These are phyloP conservation scores for Procambarus virginalis DNA, from an alignment of 1,140 invertebrate genomes.

Conservation along the genomic window DNA sequence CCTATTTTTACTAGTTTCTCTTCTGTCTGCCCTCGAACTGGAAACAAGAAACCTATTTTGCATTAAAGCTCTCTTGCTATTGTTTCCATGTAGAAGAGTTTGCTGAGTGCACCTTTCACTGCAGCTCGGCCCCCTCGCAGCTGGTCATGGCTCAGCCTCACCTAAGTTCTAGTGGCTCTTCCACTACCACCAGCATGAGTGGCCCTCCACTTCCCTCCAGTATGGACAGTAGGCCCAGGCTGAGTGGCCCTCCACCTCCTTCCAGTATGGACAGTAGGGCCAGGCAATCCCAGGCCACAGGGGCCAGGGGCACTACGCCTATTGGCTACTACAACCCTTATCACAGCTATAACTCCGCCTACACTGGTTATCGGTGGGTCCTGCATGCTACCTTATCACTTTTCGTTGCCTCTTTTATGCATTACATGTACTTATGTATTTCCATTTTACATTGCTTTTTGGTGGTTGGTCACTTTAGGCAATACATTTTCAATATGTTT, in stretches of 20 bases:
- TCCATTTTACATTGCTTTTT: not conserved
- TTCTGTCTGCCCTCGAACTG: too few relatives aligned
- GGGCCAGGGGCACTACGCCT: conserved; percentile 37
- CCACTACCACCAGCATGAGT: not conserved
- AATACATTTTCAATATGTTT: not conserved
- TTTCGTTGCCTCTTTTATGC: not conserved
- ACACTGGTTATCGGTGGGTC: conserved; percentile 53
- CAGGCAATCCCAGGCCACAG: not conserved
- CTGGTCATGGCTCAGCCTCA: conserved; percentile 19
- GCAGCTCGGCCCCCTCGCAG: conserved; percentile 25
- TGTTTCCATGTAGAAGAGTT: not conserved
- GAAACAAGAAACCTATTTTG: too few relatives aligned
- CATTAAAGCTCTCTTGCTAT: too few relatives aligned
- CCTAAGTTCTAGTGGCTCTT: conserved; percentile 6
- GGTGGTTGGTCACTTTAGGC: not conserved
- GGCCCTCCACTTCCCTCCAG: not conserved
- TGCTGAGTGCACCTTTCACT: not conserved
- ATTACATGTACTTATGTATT: too few relatives aligned
- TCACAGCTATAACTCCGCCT: conserved; percentile 33
- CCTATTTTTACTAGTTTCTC: too few relatives aligned
- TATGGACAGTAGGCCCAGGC: not conserved
- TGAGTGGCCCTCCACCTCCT: not conserved
- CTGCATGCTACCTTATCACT: not conserved
- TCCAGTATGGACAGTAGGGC: not conserved
- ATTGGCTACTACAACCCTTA: conserved; percentile 58